phyloP scores from a whole-genome alignment of 2,888 invertebrate genomes.

The Phyllotreta cruciferae region DNA sequence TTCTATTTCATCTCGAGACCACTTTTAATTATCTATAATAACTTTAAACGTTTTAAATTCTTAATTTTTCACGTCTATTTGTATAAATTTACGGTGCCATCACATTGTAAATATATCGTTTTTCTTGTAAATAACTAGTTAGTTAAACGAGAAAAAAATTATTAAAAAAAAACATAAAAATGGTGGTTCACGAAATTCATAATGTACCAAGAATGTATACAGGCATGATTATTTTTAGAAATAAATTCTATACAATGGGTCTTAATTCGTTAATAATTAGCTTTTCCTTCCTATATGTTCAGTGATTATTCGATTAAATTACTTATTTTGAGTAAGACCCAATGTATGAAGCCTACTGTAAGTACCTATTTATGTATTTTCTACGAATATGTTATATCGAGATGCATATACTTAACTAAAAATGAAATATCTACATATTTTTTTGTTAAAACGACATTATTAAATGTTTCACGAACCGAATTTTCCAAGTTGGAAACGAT shows the following conservation, averaged over 20 bases:
- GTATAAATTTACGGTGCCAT: conserved; percentile 50
- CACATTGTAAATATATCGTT: conserved; percentile 27
- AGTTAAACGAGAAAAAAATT: conserved; percentile 21
- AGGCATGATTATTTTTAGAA: conserved; percentile 57
- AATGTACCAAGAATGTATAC: conserved; percentile 57
- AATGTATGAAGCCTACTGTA: conserved; percentile 25
- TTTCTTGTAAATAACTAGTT: conserved; percentile 32
- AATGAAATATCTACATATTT: conserved; percentile 9
- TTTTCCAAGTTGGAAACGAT: background rate
- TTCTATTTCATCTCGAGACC: conserved; percentile 13
- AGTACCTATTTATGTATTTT: conserved; percentile 48
- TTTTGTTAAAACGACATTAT: conserved; percentile 4
- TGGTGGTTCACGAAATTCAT: conserved; percentile 33
- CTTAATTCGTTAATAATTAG: background rate
- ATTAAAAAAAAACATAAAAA: background rate
- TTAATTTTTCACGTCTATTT: conserved; percentile 11
- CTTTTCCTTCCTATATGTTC: background rate
- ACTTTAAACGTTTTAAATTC: conserved; percentile 36
- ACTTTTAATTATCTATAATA: conserved; percentile 44
- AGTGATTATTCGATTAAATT: no score
- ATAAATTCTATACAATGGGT: conserved; percentile 34
- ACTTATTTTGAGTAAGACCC: background rate
- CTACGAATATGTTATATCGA: conserved; percentile 46
- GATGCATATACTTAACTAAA: conserved; percentile 32
- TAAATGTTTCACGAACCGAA: background rate